Percentiles rank a stretch among this genome's conserved stretches.
Evolutionary conservation across 1,140 invertebrate species (phyloP).

Genomic region (Wasmannia auropunctata): DNA sequence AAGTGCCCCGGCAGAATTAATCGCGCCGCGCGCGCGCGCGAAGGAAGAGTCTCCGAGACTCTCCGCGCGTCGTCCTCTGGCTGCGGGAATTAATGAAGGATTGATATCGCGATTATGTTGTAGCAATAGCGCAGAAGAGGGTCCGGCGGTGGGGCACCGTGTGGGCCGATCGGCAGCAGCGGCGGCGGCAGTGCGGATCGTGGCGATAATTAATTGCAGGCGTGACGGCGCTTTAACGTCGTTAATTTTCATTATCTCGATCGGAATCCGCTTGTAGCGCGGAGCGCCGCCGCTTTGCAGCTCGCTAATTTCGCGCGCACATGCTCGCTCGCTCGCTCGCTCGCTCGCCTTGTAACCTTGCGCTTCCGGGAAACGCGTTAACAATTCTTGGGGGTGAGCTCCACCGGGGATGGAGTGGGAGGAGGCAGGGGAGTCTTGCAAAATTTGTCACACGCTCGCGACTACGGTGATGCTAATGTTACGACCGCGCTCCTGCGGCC

Average conservation of each 20-base stretch:
- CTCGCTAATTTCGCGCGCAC: slow-evolving; percentile 67
- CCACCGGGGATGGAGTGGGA: neutral
- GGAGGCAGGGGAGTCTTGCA: slow-evolving; percentile 41
- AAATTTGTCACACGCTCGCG: slow-evolving; percentile 68
- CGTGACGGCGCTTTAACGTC: slow-evolving; percentile 72
- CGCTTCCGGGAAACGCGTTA: slow-evolving; percentile 63
- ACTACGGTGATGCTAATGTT: slow-evolving; percentile 51
- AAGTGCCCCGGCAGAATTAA: slow-evolving; percentile 61
- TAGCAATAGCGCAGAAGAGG: slow-evolving; percentile 37
- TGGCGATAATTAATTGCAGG: slow-evolving; percentile 72
- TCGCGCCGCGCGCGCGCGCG: slow-evolving; percentile 8
- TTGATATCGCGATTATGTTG: slow-evolving; percentile 71
- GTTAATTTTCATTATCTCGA: slow-evolving; percentile 76
- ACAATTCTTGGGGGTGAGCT: slow-evolving; percentile 60
- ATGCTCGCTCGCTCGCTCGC: slow-evolving; percentile 6
- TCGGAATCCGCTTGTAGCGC: slow-evolving; percentile 70
- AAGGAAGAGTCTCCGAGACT: slow-evolving; percentile 42
- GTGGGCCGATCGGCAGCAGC: slow-evolving; percentile 58
- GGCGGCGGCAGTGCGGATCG: slow-evolving; percentile 50
- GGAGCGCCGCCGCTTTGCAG: slow-evolving; percentile 53
- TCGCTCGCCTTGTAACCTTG: slow-evolving; percentile 24
- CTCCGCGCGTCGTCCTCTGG: slow-evolving; percentile 48
- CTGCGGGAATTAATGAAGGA: slow-evolving; percentile 69
- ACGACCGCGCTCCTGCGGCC: slow-evolving; percentile 7
- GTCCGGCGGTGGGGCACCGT: slow-evolving; percentile 33